phyloP scores from a whole-genome alignment of 2,113 vertebrate genomes.

The Cyprinodon brontotheroides region DNA sequence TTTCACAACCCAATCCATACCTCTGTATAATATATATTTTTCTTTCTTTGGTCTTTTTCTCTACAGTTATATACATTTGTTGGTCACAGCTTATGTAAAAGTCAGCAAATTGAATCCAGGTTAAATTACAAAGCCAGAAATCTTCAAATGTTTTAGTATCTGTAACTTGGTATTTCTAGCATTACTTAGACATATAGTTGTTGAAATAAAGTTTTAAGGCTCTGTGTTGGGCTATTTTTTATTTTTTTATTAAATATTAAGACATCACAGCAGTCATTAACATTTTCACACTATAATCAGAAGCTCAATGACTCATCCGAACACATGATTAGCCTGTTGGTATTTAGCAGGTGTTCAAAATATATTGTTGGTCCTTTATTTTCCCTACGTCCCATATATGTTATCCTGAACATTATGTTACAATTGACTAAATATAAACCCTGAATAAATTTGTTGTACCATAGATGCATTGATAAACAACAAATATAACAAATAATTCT shows the following conservation, averaged over 20 bases:
- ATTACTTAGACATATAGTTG: neutral
- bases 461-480: neutral
- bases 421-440: neutral
- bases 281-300: neutral
- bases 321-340: neutral
- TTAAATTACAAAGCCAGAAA: neutral
- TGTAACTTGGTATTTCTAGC: neutral
- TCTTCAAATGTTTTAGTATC: neutral
- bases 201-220: neutral
- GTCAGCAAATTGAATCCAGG: neutral
- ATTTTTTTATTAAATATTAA: neutral
- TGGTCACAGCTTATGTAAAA: neutral
- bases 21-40: neutral
- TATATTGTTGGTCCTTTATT: neutral
- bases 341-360: neutral
- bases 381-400: neutral
- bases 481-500: too few species aligned
- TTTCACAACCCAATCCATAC: neutral
- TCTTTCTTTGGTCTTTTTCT: neutral
- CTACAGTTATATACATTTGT: neutral
- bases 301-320: neutral
- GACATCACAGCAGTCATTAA: neutral
- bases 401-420: neutral
- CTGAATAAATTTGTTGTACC: neutral
- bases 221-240: neutral